Base-by-base conservation (phyloP, 1,140 invertebrate species). In the Ooceraea biroi region DNA sequence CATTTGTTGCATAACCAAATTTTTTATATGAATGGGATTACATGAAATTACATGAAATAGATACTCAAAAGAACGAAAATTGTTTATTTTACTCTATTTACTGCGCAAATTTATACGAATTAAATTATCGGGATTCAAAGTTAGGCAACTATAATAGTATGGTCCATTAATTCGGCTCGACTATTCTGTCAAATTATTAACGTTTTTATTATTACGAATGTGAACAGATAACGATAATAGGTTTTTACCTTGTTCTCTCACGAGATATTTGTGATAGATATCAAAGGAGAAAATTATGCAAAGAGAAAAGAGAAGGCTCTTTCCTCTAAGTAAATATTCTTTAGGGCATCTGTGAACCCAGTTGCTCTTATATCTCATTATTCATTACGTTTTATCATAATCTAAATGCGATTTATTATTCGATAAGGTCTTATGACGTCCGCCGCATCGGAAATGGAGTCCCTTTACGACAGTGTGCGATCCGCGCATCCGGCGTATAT, bases 401-500 rank as follows among this genome's bases (percentile, higher is more conserved):
- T 80, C 36, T 11, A 44, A 66, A 57, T 22, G 7, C 36, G 36
- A 58, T 80, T 80, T 71, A 30, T 36, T 30, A 58, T 80, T 71
- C 50, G 50, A 80, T 69, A 69, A 69, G 36, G 57, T 57, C 36
- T 57, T 57, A 46, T 22, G 65, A 76, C 27, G 58, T 76, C n/a
- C 73, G 27, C 58, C 58, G 73, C 52, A 71, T 80, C 76, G 76
- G 50, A 69, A 78, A 69, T 19, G 7, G 19, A 55, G 50, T 30
- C 25, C 11, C 41, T 80, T 80, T 58, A 69, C 22, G 66, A 44
- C n/a, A 19, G 22, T 17, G 52, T 8, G 52, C 30, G 52, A 73
- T 11, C 12, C 30, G 65, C 63, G 44, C 74, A 66, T 77, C 44
- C 27, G 44, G 46, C 8, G 46, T 19, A 8, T 27, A n/a, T n/a